Conservation (phyloP, 2,113 vertebrate genomes). For the Accipiter virgatus region DNA sequence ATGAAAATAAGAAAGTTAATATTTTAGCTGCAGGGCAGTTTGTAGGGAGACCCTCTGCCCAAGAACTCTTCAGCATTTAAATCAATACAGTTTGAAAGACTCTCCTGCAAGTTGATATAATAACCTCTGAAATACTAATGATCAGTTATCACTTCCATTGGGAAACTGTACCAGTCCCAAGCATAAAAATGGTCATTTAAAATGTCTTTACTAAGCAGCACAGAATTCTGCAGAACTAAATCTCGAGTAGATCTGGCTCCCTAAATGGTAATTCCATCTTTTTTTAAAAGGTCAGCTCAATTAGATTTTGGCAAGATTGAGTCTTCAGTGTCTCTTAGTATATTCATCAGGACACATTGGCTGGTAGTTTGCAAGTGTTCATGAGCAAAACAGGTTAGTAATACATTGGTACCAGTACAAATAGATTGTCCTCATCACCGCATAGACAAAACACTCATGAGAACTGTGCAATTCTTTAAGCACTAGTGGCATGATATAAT, state of each 20-base stretch:
- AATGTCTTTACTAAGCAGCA: constrained; percentile 51
- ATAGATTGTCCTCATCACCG: constrained; percentile 76
- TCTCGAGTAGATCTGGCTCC: background rate
- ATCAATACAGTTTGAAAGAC: constrained; percentile 40
- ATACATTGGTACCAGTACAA: constrained; percentile 79
- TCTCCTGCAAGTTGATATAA: constrained; percentile 31
- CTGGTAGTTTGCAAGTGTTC: constrained; percentile 80
- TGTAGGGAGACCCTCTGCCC: background rate
- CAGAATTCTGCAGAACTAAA: constrained; percentile 50
- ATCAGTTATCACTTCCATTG: constrained; percentile 45
- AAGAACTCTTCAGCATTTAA: background rate
- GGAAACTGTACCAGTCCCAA: background rate
- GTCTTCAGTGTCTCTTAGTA: constrained; percentile 64
- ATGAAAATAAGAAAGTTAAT: background rate
- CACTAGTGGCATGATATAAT: constrained; percentile 90
- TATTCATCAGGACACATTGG: constrained; percentile 70
- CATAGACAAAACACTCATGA: constrained; percentile 76
- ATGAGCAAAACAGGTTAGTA: constrained; percentile 66
- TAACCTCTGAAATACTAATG: constrained; percentile 49
- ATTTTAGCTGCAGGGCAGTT: background rate
- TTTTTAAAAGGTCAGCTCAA: constrained; percentile 69
- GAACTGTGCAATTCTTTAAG: constrained; percentile 75
- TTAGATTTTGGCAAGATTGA: constrained; percentile 75
- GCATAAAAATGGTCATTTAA: constrained; percentile 45
- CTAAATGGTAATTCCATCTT: constrained; percentile 63